Base-by-base conservation (phyloP, 2,888 invertebrate genomes). In the Nycteola revayana region DNA sequence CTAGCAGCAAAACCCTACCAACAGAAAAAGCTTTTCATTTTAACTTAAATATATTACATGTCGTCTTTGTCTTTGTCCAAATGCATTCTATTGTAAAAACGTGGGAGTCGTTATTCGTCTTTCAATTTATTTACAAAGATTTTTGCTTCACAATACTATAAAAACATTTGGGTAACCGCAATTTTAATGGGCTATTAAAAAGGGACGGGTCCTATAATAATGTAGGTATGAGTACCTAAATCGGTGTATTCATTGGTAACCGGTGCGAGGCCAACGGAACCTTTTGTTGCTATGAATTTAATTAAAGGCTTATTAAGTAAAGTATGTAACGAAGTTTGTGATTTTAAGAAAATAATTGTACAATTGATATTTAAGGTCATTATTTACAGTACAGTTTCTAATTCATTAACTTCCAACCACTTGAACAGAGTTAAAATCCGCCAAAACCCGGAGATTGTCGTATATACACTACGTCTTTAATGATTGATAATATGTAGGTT, bases 181-280 rank as follows among this genome's bases (percentile, higher is more conserved):
- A 67, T 66, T 68, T 65, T 63, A 69, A 69, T 62, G 64, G 66
- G 42, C 57, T 59, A 60, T 66, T 63, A 61, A 65, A 70, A 76
- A 74, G 73, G 79, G 73, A 66, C 65, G 57, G 60, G 49, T 56
- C 67, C 63, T 80, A 78, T 67, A 77, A 81, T 75, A 70, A 78
- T 71, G 65, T 67, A 65, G 50, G 53, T 56, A 52, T 65, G 55
- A 50, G 25, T 32, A 24, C 8, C 21, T 30, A 23, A 7, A 7
- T 34, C 28, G 18, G 59, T 53, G 53, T 63, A 62, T 66, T 63
- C 63, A 68, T 68, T 56, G 50, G 46, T 55, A 62, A 56, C 50
- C 65, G 46, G 52, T 38, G 49, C 55, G 42, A 50, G 57, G 60
- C 49, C 43, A 36, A 49, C 36, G 36, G 51, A 34, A 35, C 28